Conservation (phyloP, 1,140 invertebrate species). For the Protaetia brevitarsis region DNA sequence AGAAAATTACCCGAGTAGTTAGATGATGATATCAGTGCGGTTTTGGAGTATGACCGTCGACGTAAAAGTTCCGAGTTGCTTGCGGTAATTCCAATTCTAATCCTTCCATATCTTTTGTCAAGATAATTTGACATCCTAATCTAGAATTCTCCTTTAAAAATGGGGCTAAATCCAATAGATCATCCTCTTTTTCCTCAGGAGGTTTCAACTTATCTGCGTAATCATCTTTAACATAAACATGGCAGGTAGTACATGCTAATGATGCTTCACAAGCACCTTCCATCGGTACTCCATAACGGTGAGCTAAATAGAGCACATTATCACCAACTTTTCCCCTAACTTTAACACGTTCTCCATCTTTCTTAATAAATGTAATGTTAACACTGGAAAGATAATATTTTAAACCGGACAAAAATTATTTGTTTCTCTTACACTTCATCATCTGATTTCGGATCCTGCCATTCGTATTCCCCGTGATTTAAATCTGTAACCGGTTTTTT, state of each 20-base stretch:
- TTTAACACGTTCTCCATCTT: conserved; percentile 73
- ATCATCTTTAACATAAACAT: conserved; percentile 87
- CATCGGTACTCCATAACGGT: conserved; percentile 88
- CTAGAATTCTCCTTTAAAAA: conserved; percentile 95
- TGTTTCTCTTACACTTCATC: conserved; percentile 76
- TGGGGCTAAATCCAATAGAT: conserved; percentile 94
- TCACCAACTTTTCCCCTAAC: conserved; percentile 94
- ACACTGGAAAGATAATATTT: conserved; percentile 65
- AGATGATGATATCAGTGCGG: conserved; percentile 38
- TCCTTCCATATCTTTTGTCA: conserved; percentile 90
- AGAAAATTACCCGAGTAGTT: background rate
- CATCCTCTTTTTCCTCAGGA: conserved; percentile 91
- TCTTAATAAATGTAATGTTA: conserved; percentile 83
- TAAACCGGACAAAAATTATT: conserved; percentile 26
- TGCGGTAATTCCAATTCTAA: conserved; percentile 82
- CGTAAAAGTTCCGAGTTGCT: conserved; percentile 97
- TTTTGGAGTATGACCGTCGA: conserved; percentile 84
- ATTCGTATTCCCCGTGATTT: conserved; percentile 85
- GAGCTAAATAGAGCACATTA: conserved; percentile 91
- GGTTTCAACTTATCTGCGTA: conserved; percentile 73
- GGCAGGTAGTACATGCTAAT: conserved; percentile 96
- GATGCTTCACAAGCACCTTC: conserved; percentile 99
- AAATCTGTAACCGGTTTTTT: conserved; percentile 40
- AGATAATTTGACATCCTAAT: conserved; percentile 93
- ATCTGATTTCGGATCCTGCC: conserved; percentile 87